Evolutionary conservation across 2,888 invertebrate genomes (phyloP), one percentile per base, ranked within the genome.

Genomic region (Philonicus albiceps): DNA sequence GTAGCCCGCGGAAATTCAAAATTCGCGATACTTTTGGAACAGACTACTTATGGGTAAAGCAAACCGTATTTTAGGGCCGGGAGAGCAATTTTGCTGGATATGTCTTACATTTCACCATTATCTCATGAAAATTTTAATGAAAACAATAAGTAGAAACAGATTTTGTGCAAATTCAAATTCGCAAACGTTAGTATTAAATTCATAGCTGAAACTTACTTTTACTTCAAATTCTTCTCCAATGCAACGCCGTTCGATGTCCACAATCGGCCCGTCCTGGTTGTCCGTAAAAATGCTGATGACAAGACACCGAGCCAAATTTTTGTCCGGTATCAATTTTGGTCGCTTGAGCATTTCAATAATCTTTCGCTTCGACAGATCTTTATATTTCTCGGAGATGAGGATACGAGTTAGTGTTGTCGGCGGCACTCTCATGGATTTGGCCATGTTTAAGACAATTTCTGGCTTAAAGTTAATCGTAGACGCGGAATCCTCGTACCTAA

Each of bases 151-250:
- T 7, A 37, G 37, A 37, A 11, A 1, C 34, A 37, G 8, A 34
- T 7, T 34, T 6, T 34, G 34, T 34, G 8, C 8, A 6, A 11
- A 37, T 37, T 37, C 11, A 11, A 11, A 0, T 8, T 11, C 37
- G 8, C 37, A 37, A 37, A 37, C 11, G 11, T 37, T 37, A 11
- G 11, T 37, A 37, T 37, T 37, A 37, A 37, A n/a, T 49, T 49
- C 6, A n/a, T 91, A 93, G 91, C 37, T 92, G 16, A 88, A 92
- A 90, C 37, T 37, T 86, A 90, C 91, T 90, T 95, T 94, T 72
- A 95, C 91, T 93, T 98, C 98, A 92, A 97, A 97, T 91, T 98
- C 97, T 90, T 96, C 94, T 0, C 98, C 98, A 88, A 97, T 34
- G 3, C 90, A 96, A 95, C 95, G 95, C 92, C 96, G 96, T 87